A percentile compares a stretch with the other conserved stretches of the same genome.
Conservation (phyloP, 2,888 invertebrate genomes). For the Phyto melanocephala region DNA sequence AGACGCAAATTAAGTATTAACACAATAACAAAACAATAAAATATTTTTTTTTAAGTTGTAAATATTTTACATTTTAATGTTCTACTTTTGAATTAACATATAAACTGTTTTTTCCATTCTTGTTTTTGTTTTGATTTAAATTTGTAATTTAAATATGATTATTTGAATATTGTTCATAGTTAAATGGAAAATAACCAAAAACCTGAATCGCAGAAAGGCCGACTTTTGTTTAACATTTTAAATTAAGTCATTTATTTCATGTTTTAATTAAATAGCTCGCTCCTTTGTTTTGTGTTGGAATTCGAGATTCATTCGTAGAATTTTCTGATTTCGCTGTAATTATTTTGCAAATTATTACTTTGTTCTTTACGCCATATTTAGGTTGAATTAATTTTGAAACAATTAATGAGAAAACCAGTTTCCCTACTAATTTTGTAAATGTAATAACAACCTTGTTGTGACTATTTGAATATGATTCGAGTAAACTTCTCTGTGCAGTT, state of each 20-base stretch:
- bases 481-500: neutral
- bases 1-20: too few species aligned
- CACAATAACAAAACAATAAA: neutral
- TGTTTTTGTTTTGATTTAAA: neutral
- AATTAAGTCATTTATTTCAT: neutral
- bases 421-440: too few species aligned
- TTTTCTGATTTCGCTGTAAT: constrained; percentile 19
- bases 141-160: too few species aligned
- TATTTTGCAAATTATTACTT: neutral
- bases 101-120: neutral
- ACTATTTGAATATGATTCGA: neutral
- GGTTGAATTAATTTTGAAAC: neutral
- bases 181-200: constrained; percentile 10
- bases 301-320: neutral
- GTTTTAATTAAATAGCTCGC: neutral
- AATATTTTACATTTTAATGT: neutral
- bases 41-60: too few species aligned
- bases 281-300: neutral
- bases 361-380: neutral
- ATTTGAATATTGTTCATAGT: neutral
- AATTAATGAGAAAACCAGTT: constrained; percentile 23
- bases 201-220: neutral
- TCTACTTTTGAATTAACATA: neutral
- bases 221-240: neutral
- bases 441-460: neutral